A percentile compares a stretch with the other conserved stretches of the same genome.
These are phyloP conservation scores for Trichomycterus rosablanca DNA, from an alignment of 2,113 vertebrate genomes.

Conservation along the genomic window DNA sequence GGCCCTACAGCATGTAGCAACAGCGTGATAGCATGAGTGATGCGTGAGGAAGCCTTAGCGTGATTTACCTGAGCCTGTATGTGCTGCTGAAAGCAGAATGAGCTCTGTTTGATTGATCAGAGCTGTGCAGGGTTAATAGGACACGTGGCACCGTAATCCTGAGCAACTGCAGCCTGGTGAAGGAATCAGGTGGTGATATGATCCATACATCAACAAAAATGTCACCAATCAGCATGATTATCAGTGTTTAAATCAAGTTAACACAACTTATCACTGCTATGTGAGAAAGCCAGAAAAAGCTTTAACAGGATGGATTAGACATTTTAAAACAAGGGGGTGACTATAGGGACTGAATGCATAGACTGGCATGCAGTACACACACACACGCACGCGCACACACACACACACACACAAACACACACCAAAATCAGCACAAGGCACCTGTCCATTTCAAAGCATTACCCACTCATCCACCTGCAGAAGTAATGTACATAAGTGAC, in stretches of 20 bases:
- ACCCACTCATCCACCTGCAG: no score
- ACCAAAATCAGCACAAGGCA: neutral
- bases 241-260: neutral
- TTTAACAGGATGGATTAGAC: no score
- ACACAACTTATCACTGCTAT: neutral
- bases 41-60: neutral
- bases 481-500: no score
- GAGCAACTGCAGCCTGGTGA: slow-evolving; percentile 27
- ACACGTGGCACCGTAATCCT: slow-evolving; percentile 25
- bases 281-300: neutral
- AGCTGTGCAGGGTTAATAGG: slow-evolving; percentile 16
- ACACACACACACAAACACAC: neutral
- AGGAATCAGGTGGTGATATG: neutral
- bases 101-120: slow-evolving; percentile 38
- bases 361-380: no score
- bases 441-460: no score
- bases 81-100: slow-evolving; percentile 21
- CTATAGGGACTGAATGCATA: no score
- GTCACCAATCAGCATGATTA: neutral
- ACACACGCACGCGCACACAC: neutral
- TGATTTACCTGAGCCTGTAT: slow-evolving; percentile 27
- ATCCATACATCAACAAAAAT: neutral
- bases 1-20: no score
- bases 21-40: no score
- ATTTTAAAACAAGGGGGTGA: no score